Conservation (phyloP, 2,113 vertebrate genomes). For the Colossoma macropomum region DNA sequence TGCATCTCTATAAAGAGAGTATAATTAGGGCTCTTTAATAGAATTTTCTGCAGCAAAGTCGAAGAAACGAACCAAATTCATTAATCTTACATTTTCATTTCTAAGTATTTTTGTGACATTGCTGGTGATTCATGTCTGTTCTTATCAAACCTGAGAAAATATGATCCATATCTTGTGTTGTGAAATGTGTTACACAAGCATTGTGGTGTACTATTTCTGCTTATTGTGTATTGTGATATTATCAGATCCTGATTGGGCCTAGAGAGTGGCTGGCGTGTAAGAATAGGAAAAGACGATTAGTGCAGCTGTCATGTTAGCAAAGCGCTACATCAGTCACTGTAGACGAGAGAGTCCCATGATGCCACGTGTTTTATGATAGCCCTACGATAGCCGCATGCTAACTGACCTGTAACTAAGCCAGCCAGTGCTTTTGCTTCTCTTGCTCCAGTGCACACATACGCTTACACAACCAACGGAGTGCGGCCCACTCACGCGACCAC, state of each 20-base stretch:
- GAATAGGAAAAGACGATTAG: neutral
- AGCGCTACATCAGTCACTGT: slow-evolving; percentile 3
- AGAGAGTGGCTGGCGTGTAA: neutral
- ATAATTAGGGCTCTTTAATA: too few relatives aligned
- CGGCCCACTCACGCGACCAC: neutral
- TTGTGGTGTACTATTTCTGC: too few relatives aligned
- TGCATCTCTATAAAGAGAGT: too few relatives aligned
- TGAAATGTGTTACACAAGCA: too few relatives aligned
- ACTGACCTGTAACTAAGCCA: slow-evolving; percentile 78
- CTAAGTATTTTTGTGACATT: too few relatives aligned
- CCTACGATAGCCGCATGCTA: slow-evolving; percentile 67
- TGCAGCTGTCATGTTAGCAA: slow-evolving; percentile 10
- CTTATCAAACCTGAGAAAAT: too few relatives aligned
- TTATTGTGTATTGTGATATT: neutral
- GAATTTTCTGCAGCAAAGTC: too few relatives aligned
- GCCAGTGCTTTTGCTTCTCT: slow-evolving; percentile 72
- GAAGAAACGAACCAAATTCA: too few relatives aligned
- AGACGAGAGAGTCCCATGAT: slow-evolving; percentile 9
- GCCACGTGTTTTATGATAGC: slow-evolving; percentile 69
- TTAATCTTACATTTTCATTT: too few relatives aligned
- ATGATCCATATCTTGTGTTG: too few relatives aligned
- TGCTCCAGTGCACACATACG: slow-evolving; percentile 64
- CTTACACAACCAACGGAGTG: slow-evolving; percentile 64
- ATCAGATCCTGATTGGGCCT: neutral
- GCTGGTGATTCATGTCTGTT: too few relatives aligned